Evolutionary conservation across 2,888 invertebrate genomes (phyloP).

Genomic region (Urechis unicinctus): DNA sequence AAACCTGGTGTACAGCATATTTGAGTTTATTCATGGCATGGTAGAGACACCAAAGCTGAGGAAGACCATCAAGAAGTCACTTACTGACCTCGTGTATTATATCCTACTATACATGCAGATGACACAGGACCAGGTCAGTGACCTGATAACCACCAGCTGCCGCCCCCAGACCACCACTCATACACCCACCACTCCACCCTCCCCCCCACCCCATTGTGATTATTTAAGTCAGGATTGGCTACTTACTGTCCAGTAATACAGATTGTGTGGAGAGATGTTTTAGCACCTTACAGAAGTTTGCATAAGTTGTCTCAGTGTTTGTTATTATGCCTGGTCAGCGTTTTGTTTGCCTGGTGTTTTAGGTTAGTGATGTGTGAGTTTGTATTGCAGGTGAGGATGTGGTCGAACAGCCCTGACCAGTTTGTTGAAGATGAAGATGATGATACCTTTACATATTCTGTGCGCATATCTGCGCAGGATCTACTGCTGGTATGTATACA

Average conservation of each 20-base stretch:
- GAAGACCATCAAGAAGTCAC: conserved; percentile 57
- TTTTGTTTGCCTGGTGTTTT: neutral
- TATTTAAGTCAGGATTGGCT: too few species aligned
- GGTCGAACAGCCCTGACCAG: conserved; percentile 62
- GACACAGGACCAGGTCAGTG: conserved; percentile 59
- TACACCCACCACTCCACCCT: too few species aligned
- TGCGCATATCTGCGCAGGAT: conserved; percentile 63
- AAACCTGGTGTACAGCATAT: conserved; percentile 62
- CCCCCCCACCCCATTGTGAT: too few species aligned
- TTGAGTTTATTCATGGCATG: conserved; percentile 63
- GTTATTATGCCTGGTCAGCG: too few species aligned
- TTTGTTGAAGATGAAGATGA: conserved; percentile 68
- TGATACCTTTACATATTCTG: conserved; percentile 59
- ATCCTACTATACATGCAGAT: conserved; percentile 66
- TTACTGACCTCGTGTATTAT: conserved; percentile 63
- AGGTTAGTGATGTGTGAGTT: neutral
- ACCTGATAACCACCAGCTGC: too few species aligned
- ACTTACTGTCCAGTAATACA: too few species aligned
- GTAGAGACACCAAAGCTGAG: conserved; percentile 59
- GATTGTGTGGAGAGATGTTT: too few species aligned
- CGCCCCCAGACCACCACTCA: too few species aligned
- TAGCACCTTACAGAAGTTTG: too few species aligned
- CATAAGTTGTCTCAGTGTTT: too few species aligned
- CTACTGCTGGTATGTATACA: conserved; percentile 55
- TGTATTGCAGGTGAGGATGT: conserved; percentile 52